A percentile compares a stretch with the other conserved stretches of the same genome.
Conservation (phyloP, 23 tunicate genomes). For the Diplosoma virens region DNA sequence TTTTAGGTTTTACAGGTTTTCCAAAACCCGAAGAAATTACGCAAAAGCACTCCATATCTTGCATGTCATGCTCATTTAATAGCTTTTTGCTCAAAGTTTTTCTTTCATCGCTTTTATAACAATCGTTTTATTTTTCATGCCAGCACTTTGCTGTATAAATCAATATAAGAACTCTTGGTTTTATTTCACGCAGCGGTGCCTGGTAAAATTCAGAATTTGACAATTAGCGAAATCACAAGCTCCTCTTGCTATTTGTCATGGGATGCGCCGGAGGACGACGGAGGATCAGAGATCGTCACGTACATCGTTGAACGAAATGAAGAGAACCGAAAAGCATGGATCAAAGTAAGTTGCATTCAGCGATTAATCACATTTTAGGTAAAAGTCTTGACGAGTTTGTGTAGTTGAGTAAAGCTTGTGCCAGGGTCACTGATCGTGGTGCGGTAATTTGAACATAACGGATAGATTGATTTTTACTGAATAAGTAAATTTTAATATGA, state of each 20-base stretch:
- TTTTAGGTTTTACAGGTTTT: constrained; percentile 3
- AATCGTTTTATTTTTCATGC: no score
- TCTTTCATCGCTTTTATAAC: no score
- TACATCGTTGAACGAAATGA: constrained; percentile 82
- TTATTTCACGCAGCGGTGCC: constrained; percentile 48
- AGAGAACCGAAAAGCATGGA: constrained; percentile 78
- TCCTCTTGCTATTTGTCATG: constrained; percentile 74
- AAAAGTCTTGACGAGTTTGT: no score
- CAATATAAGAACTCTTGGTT: no score
- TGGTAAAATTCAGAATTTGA: constrained; percentile 44
- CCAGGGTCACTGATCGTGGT: no score
- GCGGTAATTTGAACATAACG: no score
- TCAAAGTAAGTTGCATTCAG: constrained; percentile 74
- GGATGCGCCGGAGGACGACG: constrained; percentile 80
- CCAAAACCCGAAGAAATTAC: not conserved
- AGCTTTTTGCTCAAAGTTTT: not conserved
- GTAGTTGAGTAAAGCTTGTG: no score
- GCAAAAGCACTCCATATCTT: not conserved
- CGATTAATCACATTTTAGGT: no score
- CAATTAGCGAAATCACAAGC: constrained; percentile 57
- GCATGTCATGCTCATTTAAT: not conserved
- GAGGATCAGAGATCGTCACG: constrained; percentile 71
- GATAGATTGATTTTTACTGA: no score
- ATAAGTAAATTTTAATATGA: no score
- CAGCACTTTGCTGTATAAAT: no score